Conservation (phyloP, 2,797 vertebrate genomes). For the Capromys pilorides region DNA sequence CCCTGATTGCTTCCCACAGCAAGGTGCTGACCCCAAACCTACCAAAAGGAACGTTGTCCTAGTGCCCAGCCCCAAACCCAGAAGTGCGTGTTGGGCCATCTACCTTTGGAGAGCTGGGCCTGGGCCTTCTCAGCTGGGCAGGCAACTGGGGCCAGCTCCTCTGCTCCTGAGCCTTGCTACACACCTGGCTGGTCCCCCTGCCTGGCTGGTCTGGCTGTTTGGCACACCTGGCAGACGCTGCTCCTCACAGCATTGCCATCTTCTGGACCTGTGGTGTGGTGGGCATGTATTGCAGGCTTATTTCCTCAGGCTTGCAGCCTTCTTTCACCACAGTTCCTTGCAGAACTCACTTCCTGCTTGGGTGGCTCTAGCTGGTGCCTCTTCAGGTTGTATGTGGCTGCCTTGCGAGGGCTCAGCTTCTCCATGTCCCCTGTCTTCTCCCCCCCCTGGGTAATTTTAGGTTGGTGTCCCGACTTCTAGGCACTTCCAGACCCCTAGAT, state of each 20-base stretch:
- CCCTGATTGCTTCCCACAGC: neutral
- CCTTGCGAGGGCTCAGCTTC: neutral
- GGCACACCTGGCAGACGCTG: neutral
- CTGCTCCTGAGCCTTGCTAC: neutral
- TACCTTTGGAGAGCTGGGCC: neutral
- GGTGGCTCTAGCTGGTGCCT: accelerated
- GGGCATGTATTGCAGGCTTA: too few species aligned
- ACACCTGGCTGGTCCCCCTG: neutral
- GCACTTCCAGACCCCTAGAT: neutral
- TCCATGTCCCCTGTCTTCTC: neutral
- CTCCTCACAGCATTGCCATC: neutral
- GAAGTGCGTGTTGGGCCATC: too few species aligned
- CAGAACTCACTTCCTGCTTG: too few species aligned
- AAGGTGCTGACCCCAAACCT: neutral
- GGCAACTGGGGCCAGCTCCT: neutral
- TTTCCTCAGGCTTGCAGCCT: too few species aligned
- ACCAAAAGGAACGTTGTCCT: neutral
- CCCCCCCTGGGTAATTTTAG: neutral
- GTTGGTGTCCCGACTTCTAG: neutral
- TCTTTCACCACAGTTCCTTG: neutral
- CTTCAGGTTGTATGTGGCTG: neutral
- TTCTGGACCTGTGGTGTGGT: too few species aligned
- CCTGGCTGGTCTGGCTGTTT: too few species aligned
- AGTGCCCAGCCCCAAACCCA: neutral
- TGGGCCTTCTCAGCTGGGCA: neutral